Percentiles rank a stretch among this genome's conserved stretches.
Evolutionary conservation across 2,113 vertebrate genomes (phyloP).

Genomic region (Ellobius talpinus): DNA sequence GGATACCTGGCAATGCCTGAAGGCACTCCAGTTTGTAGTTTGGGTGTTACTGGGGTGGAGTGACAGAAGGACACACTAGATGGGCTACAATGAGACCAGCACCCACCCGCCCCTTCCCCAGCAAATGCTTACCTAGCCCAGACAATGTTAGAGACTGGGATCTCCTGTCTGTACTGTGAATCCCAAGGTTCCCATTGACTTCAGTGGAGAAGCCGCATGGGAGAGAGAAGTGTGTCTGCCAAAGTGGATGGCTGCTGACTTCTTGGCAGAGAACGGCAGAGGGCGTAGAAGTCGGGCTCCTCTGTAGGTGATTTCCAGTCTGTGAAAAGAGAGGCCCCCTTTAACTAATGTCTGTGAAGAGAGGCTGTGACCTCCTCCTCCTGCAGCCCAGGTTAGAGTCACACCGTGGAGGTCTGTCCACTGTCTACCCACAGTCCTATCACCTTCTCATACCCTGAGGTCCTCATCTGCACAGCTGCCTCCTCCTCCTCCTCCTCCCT

Average conservation of each 20-base stretch:
- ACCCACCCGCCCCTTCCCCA: too few relatives aligned
- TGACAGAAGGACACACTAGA: not conserved
- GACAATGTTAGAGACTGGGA: rapidly evolving
- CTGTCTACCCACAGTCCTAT: not conserved
- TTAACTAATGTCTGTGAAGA: not conserved
- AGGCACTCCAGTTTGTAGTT: not conserved
- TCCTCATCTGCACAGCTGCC: not conserved
- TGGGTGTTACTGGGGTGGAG: not conserved
- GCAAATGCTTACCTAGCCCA: not conserved
- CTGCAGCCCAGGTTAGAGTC: not conserved
- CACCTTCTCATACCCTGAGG: not conserved
- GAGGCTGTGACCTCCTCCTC: not conserved
- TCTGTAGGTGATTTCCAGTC: not conserved
- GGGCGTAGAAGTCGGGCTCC: not conserved
- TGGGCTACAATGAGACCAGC: rapidly evolving
- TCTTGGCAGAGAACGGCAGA: not conserved
- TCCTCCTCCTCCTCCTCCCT: too few relatives aligned
- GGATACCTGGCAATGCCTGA: rapidly evolving
- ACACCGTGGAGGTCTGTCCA: not conserved
- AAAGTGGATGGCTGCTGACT: too few relatives aligned
- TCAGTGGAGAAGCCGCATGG: not conserved
- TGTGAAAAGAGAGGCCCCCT: too few relatives aligned
- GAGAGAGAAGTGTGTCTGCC: not conserved
- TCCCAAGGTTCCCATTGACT: not conserved
- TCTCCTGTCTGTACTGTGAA: not conserved